Evolutionary conservation across 2,113 vertebrate species (phyloP), one percentile per base, ranked within the genome.

Genomic region (Etheostoma cragini): DNA sequence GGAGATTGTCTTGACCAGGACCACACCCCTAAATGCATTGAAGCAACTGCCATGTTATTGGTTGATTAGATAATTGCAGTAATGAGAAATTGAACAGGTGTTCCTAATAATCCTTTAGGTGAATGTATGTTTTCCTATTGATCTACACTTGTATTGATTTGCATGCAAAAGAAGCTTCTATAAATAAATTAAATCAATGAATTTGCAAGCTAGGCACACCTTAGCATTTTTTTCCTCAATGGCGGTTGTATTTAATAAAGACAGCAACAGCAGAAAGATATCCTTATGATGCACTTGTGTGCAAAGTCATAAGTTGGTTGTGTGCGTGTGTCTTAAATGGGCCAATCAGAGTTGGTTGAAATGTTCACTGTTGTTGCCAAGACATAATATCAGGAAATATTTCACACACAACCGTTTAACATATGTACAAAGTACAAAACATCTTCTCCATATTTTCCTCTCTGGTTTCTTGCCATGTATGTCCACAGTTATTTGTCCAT

Each of bases 401-500:
- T 49, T 65, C 61, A 60, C 33, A 66, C 14, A 1, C n/a, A 72
- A 7, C 8, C 8, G 0, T 71, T 62, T n/a, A 45, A 26, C 17
- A 3, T n/a, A 17, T 22, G 13, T 22, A 58, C 21, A 49, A 26
- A 50, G 6, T 30, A 30, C 38, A 42, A 42, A 60, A 60, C 47
- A 65, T 50, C 26, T 5, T 60, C 4, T 60, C 1, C 14, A 21
- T 71, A 45, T 72, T 64, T 57, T 8, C 11, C 19, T 24, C 12
- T 22, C 33, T 66, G 53, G n/a, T 47, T 35, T 78, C 15, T 64
- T 65, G 45, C 49, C 73, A 4, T 60, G 19, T 72, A 12, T 52
- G 56, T 26, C 35, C 26, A 57, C 49, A 76, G 33, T 63, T 61
- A 64, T 81, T 79, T 79, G 19, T 65, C 63, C 11, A 45, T 62